These are phyloP conservation scores for Trachelus iudaicus DNA, from an alignment of 2,888 invertebrate species.

Conservation along the genomic window DNA sequence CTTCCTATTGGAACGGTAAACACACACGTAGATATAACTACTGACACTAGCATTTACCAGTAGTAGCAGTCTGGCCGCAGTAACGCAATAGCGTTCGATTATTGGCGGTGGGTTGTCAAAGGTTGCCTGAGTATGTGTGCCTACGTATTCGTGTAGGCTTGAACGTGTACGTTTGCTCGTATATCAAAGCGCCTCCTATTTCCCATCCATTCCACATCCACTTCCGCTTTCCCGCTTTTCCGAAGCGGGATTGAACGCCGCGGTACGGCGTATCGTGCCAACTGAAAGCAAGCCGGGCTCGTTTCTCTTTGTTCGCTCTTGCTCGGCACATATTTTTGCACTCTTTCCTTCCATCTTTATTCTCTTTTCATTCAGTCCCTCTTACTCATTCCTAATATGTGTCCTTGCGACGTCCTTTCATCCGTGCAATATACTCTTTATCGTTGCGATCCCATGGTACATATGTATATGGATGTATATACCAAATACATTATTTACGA, in stretches of 20 bases:
- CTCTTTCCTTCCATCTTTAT: slow-evolving; percentile 5
- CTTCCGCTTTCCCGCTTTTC: slow-evolving; percentile 34
- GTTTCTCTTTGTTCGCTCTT: too few species aligned
- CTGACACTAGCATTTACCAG: too few species aligned
- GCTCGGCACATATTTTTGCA: too few species aligned
- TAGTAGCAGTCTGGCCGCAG: slow-evolving; percentile 27
- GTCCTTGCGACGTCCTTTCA: slow-evolving; percentile 1
- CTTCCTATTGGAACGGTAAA: too few species aligned
- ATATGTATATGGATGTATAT: too few species aligned
- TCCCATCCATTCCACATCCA: too few species aligned
- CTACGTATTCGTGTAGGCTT: background rate
- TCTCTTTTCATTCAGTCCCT: slow-evolving; percentile 10
- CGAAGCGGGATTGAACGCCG: slow-evolving; percentile 1
- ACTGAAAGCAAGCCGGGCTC: too few species aligned
- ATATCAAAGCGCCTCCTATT: slow-evolving; percentile 50
- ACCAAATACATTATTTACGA: too few species aligned
- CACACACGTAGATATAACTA: too few species aligned
- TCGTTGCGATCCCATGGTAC: too few species aligned
- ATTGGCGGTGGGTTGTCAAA: slow-evolving; percentile 46
- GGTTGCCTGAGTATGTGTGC: too few species aligned
- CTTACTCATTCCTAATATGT: slow-evolving; percentile 13
- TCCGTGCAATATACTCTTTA: background rate
- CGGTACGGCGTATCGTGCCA: too few species aligned
- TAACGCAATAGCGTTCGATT: slow-evolving; percentile 62
- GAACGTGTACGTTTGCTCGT: slow-evolving; percentile 42